Evolutionary conservation across 2,113 vertebrate species (phyloP), one percentile per base, ranked within the genome.

Genomic region (Dicrurus megarhynchus): DNA sequence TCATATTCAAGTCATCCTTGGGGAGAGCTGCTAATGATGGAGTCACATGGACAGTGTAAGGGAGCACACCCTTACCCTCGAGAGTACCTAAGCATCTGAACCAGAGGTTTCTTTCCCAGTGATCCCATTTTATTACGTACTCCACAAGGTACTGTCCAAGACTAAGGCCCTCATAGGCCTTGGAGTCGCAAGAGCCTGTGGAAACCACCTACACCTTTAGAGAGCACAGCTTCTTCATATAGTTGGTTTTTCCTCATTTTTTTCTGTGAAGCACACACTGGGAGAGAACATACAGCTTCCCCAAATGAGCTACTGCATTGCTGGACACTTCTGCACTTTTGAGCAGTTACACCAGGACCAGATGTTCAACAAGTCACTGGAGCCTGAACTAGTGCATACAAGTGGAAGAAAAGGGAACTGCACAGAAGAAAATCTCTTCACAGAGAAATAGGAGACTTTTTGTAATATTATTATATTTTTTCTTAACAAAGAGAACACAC

Each of bases 121-220:
- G 82, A 46, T 21, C 15, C 16, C 27, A n/a, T 52, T 82, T 63
- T 67, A 30, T 76, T 68, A 63, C 5, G 8, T 82, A 67, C 28
- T 79, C 33, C 32, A 11, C 55, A 28, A 37, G 10, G 8, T 68
- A 44, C 14, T 73, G 35, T 41, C 37, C 37, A 57, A 57, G 16
- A 56, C 20, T 49, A 56, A 88, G 22, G 12, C 11, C 18, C 6
- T 86, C 16, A 30, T 13, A 65, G 20, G 10, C 22, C 13, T 84
- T 39, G 65, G 37, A 63, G 16, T n/a, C 0, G 0, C 47, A 90
- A 49, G 17, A 81, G 28, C 19, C 5, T 49, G 17, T 69, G 24
- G 49, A 60, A 50, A 65, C 33, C 24, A 46, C 2, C 12, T 50
- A 7, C 15, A 15, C 4, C 18, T 81, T 73, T 14, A 81, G 20